Percentiles rank a stretch among this genome's conserved stretches.
Evolutionary conservation across 2,797 vertebrate genomes (phyloP).

Genomic region (Falco columbarius): DNA sequence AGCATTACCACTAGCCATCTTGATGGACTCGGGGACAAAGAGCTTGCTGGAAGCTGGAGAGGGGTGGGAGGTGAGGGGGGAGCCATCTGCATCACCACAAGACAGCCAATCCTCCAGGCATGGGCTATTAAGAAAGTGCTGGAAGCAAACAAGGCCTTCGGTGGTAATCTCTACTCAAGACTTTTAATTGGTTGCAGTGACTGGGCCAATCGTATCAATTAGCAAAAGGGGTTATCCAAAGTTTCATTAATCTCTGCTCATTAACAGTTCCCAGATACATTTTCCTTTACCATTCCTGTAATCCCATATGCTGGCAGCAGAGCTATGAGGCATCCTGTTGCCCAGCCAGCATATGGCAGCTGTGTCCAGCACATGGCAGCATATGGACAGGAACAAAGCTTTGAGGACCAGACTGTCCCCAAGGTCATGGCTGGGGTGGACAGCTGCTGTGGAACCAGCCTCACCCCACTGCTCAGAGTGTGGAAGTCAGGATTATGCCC

Average conservation of each 20-base stretch:
- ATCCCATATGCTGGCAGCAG: neutral
- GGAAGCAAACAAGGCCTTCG: neutral
- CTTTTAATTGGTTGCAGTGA: neutral
- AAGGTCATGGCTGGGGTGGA: neutral
- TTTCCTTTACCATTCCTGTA: neutral
- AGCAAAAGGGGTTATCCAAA: neutral
- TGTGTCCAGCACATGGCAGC: neutral
- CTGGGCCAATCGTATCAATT: neutral
- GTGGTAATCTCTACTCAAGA: neutral
- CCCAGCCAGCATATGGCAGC: neutral
- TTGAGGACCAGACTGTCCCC: neutral
- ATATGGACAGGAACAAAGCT: neutral
- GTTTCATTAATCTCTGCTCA: neutral
- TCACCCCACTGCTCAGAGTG: neutral
- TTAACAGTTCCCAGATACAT: neutral
- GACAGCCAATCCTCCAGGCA: neutral
- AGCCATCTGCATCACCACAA: neutral
- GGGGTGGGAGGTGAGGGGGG: neutral
- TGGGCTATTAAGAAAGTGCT: neutral
- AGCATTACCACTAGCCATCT: neutral
- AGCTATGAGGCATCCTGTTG: neutral
- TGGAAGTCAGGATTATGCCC: neutral
- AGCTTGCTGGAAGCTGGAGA: neutral
- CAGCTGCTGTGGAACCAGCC: neutral
- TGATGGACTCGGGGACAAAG: neutral